A percentile compares a stretch with the other conserved stretches of the same genome.
Evolutionary conservation across 2,113 vertebrate species (phyloP).

Genomic region (Nematolebias whitei): DNA sequence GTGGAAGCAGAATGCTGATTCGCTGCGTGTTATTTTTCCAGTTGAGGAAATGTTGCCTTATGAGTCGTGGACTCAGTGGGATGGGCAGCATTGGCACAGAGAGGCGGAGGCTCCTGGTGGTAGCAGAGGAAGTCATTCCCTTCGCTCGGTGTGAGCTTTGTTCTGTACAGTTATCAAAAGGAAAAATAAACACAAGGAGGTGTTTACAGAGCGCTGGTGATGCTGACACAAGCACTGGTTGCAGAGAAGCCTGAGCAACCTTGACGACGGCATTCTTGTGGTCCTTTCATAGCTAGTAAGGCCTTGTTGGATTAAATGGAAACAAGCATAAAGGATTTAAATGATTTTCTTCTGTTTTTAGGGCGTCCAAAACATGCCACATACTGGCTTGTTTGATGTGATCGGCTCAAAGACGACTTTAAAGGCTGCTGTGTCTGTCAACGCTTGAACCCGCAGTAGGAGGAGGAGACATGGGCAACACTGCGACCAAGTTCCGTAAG

Average conservation of each 20-base stretch:
- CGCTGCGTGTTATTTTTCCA: slow-evolving; percentile 51
- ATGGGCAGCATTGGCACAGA: slow-evolving; percentile 65
- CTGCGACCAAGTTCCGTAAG: slow-evolving; percentile 98
- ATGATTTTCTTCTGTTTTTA: slow-evolving; percentile 47
- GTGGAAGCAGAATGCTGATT: slow-evolving; percentile 60
- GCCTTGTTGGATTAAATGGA: slow-evolving; percentile 3
- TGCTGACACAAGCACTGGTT: slow-evolving; percentile 40
- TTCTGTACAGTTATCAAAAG: slow-evolving; percentile 52
- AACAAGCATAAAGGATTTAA: slow-evolving; percentile 21
- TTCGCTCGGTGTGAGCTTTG: slow-evolving; percentile 62
- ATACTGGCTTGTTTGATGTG: slow-evolving; percentile 79
- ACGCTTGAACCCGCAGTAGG: slow-evolving; percentile 64
- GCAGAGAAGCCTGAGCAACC: slow-evolving; percentile 51
- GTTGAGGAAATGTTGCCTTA: slow-evolving; percentile 46
- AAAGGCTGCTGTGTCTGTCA: slow-evolving; percentile 52
- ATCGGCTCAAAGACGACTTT: slow-evolving; percentile 77
- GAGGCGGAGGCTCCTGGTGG: slow-evolving; percentile 78
- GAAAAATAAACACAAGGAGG: slow-evolving; percentile 38
- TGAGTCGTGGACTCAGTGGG: slow-evolving; percentile 70
- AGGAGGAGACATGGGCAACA: slow-evolving; percentile 90
- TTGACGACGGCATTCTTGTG: slow-evolving; percentile 32
- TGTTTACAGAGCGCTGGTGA: slow-evolving; percentile 33
- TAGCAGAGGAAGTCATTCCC: slow-evolving; percentile 74
- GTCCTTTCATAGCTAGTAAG: slow-evolving; percentile 4
- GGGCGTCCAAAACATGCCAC: slow-evolving; percentile 82